Base-by-base conservation (phyloP, 2,888 invertebrate species). In the Pyrochroa serraticornis region DNA sequence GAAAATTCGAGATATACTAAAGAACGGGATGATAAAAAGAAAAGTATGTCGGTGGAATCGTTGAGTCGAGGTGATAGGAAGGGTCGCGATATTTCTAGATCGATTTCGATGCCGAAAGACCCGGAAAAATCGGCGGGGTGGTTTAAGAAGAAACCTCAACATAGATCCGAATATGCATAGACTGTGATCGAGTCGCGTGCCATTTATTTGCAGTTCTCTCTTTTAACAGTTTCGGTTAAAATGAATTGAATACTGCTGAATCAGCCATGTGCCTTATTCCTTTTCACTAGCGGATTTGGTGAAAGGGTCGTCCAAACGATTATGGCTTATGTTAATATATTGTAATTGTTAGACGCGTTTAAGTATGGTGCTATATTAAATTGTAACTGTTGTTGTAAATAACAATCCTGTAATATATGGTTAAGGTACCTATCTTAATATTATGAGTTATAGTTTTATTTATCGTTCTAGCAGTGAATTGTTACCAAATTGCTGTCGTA, bases 61-160 rank as follows among this genome's bases (percentile, higher is more conserved):
- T 76, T 87, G 63, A 84, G 82, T 57, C 80, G 82, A 59, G 83
- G 83, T 52, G 72, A 71, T 37, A 65, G 63, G 75, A 43, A 70
- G 72, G 74, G 37, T 63, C 78, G 82, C 63, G 86, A 83, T 54
- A 77, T 85, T 5, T 83, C 85, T 0, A 80, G 90, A 55, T 89
- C 89, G 0, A 83, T 88, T 42, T 89, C 90, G 6, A 89, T 89
- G 83, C 89, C 89, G 43, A 86, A 88, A 69, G 88, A 89, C 71
- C 84, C 85, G 44, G 86, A 85, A 71, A 88, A 89, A 75, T 85
- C 87, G 60, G 88, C 89, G 34, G 88, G 88, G 50, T 90, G 89
- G 90, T 89, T 89, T 71, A 88, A 86, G 74, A 81, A 79, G 70
- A 87, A 83, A 70, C 80, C 77, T 64, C 82, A 81, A 5, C 22